Evolutionary conservation across 2,888 invertebrate species (phyloP).

Genomic region (Troglohyphantes excavatus): DNA sequence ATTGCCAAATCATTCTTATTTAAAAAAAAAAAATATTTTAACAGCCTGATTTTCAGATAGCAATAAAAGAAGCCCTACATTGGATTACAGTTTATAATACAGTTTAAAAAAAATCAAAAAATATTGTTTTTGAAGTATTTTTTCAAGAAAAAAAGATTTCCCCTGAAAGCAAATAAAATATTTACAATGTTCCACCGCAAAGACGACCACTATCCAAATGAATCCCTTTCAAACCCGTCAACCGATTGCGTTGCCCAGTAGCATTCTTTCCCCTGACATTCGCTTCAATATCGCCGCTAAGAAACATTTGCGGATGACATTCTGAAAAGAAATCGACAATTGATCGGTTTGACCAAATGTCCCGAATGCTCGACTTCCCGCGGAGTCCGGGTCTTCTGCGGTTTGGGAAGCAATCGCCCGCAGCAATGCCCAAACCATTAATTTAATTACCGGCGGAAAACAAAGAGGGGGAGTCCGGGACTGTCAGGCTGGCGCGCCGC

Average conservation of each 20-base stretch:
- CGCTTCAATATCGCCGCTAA: conserved; percentile 41
- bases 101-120: no score
- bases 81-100: no score
- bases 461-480: conserved; percentile 1
- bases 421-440: conserved; percentile 31
- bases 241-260: background rate
- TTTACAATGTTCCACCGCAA: no score
- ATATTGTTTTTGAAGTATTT: no score
- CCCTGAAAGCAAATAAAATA: no score
- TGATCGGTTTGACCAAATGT: conserved; percentile 70
- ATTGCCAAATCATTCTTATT: no score
- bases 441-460: conserved; percentile 63
- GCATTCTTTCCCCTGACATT: conserved; percentile 23
- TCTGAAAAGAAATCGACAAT: conserved; percentile 73
- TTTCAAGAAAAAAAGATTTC: no score
- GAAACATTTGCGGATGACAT: conserved; percentile 72
- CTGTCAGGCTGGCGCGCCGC: conserved; percentile 9
- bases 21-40: no score
- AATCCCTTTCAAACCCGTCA: conserved; percentile 10
- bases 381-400: conserved; percentile 23
- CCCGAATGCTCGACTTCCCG: conserved; percentile 42
- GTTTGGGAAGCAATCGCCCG: conserved; percentile 50
- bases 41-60: no score
- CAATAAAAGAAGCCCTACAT: no score
- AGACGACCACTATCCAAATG: no score